Evolutionary conservation across 2,797 vertebrate genomes (phyloP), one percentile per base, ranked within the genome.

Genomic region (Cyprinella venusta): DNA sequence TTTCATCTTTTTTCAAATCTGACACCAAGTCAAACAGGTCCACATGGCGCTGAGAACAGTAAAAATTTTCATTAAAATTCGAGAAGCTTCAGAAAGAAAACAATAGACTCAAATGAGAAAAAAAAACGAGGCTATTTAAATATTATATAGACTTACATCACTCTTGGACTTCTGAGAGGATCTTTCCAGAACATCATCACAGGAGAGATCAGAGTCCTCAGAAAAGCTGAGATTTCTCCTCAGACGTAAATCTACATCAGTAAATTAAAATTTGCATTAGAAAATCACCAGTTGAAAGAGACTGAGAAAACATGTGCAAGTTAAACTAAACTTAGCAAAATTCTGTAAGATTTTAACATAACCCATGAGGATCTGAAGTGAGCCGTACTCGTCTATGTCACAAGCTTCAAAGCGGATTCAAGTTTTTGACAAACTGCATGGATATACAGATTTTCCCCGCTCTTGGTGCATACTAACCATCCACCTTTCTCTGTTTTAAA

Each of bases 191-290:
- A 99, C 90, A 10, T 99, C 98, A 0, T 99, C 98, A 5, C 96
- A 99, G 87, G 98, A 99, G 84, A 99, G 95, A 90, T 99, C 98
- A 0, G 98, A 99, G 84, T 99, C 98, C 87, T 99, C 98, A 0
- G 98, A 99, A 91, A 98, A 97, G 88, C 98, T 99, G 87, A 97
- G 81, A 89, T 98, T 97, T 42, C 94, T 94, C 24, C 96, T 95
- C 0, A 97, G 92, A 84, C 95, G 96, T 87, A 96, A 88, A 88
- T 98, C 98, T 98, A 90, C 18, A 21, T 19, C 45, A 69, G 68
- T 26, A 80, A 70, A 54, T 82, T 38, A 63, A 26, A 83, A 8
- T 70, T 36, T 54, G 18, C 16, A 64, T 63, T 30, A 85, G 56
- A 70, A 63, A 56, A 77, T 64, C 8, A 8, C 5, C 50, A 64